Base-by-base conservation (phyloP, 2,113 vertebrate genomes). In the Rhabdomys dilectus region DNA sequence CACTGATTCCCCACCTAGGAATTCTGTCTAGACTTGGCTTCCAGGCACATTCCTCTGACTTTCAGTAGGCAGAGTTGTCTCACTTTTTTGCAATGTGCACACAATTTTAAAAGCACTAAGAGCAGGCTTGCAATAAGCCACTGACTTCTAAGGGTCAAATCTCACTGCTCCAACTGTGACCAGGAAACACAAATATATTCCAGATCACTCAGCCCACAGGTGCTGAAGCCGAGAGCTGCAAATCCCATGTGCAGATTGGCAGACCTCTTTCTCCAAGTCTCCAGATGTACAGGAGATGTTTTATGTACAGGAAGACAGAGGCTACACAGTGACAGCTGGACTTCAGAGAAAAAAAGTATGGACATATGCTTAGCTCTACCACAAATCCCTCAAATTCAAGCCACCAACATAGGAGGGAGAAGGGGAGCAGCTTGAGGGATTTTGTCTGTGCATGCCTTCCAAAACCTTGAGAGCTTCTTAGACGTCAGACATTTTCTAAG, bases 271-370 rank as follows among this genome's bases (percentile, higher is more conserved):
- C 89, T 96, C 72, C 66, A 29, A 91, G 87, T 91, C 93, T 98
- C 96, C 96, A 98, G 97, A 97, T 97, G 96, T 89, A 91, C 31
- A 19, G 58, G 60, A 84, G 91, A 86, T 96, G 95, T 95, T 98
- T 97, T 97, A 97, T 91, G 91, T 95, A 96, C 95, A 97, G 97
- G 96, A 97, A 97, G 96, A 93, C 96, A 91, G 95, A 95, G 97
- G 92, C 96, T 97, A 82, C 89, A 56, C 58, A 93, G 82, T 90
- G 96, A 98, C 96, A 98, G 91, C 96, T 97, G 95, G 82, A 73
- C 92, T 97, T 96, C 15, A 76, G 89, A 86, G 95, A 89, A 88
- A 89, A 89, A 95, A 93, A 58, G 82, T 81, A 95, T 84, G 81
- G 93, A 97, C 93, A 94, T 92, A 86, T 87, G 90, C 88, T 95